Percentiles rank a stretch among this genome's conserved stretches.
phyloP scores from a whole-genome alignment of 2,113 vertebrate genomes.

The Calyptommatus sinebrachiatus region DNA sequence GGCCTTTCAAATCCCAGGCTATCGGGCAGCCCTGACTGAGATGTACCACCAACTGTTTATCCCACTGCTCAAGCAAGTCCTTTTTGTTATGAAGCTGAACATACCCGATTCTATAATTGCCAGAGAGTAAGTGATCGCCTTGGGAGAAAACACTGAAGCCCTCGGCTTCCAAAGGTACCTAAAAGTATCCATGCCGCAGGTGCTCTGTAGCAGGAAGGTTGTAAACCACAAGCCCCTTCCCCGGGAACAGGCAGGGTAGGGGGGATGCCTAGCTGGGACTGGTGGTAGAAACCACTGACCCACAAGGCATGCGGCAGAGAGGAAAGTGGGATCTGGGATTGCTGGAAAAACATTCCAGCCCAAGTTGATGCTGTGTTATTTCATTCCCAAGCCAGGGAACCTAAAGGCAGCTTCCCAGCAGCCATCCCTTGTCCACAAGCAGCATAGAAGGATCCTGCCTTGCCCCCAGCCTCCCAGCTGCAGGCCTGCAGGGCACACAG shows the following conservation, averaged over 20 bases:
- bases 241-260: not conserved
- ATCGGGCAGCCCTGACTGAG: slow-evolving; percentile 2
- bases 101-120: not conserved
- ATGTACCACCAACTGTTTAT: slow-evolving; percentile 23
- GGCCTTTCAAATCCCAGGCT: slow-evolving; percentile 1
- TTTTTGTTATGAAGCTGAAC: not conserved
- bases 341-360: no score
- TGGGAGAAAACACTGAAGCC: not conserved
- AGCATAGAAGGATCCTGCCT: no score
- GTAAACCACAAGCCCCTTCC: not conserved
- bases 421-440: no score
- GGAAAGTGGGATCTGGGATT: no score
- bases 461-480: no score
- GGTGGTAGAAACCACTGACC: no score
- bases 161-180: slow-evolving; percentile 19
- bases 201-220: not conserved
- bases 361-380: no score
- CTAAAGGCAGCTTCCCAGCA: not conserved
- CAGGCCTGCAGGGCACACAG: no score
- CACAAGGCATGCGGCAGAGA: no score
- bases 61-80: slow-evolving; percentile 16
- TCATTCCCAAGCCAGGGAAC: no score
- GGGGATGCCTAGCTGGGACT: not conserved
- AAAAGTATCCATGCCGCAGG: not conserved
- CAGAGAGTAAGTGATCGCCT: not conserved